These are phyloP conservation scores for Sceloporus tristichus DNA, from an alignment of 2,113 vertebrate species.

Conservation along the genomic window DNA sequence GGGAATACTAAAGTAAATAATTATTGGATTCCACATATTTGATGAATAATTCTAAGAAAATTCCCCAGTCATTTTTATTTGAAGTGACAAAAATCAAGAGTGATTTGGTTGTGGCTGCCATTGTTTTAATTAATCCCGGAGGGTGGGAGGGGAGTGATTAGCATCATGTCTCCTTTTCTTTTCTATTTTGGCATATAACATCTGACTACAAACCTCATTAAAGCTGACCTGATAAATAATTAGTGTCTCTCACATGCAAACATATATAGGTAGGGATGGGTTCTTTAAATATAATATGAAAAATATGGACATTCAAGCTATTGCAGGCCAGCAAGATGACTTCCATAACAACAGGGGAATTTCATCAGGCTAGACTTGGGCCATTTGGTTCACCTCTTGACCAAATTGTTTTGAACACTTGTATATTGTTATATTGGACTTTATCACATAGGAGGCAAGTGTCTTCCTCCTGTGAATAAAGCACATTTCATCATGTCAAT, in stretches of 20 bases:
- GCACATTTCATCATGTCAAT: no score
- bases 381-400: no score
- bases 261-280: neutral
- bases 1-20: neutral
- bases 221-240: slow-evolving; percentile 8
- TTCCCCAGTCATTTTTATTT: slow-evolving; percentile 16
- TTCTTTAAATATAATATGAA: neutral
- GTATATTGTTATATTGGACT: no score
- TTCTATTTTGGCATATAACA: neutral
- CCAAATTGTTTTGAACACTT: no score
- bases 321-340: no score
- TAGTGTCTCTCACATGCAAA: neutral
- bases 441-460: neutral
- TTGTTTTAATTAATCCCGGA: neutral
- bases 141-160: neutral
- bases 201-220: neutral
- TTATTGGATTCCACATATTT: neutral
- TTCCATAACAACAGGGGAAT: no score
- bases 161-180: neutral
- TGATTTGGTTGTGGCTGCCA: neutral
- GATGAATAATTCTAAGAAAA: neutral
- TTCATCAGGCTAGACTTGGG: no score
- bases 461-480: neutral
- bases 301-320: neutral
- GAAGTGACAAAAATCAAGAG: neutral